A percentile compares a stretch with the other conserved stretches of the same genome.
Conservation (phyloP, 2,113 vertebrate species). For the Piprites chloris region DNA sequence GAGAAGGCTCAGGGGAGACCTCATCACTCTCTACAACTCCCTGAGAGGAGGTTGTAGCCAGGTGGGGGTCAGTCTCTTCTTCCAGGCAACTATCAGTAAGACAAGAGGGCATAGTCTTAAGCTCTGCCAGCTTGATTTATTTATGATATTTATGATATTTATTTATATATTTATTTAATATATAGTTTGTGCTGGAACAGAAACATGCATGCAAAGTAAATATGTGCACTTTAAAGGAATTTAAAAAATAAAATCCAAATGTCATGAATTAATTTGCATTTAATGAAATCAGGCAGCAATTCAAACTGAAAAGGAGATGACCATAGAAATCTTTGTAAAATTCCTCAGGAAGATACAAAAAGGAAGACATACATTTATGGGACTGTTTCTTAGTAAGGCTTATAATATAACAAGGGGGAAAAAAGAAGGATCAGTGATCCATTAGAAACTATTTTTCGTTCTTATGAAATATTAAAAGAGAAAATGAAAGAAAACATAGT, state of each 20-base stretch:
- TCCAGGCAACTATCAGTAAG: no score
- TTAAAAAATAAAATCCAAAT: neutral
- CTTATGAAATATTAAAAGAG: neutral
- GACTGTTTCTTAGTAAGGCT: neutral
- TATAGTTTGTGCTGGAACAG: neutral
- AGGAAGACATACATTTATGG: neutral
- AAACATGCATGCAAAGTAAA: neutral
- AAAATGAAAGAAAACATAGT: slow-evolving; percentile 43
- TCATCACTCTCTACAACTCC: no score
- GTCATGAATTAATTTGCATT: neutral
- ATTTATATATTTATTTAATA: neutral
- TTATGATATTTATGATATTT: neutral
- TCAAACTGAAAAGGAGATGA: neutral
- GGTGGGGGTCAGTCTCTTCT: no score
- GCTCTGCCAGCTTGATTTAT: neutral
- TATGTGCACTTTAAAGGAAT: neutral
- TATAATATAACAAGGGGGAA: neutral
- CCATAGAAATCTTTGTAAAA: neutral
- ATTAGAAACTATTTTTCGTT: slow-evolving; percentile 29
- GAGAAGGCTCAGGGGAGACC: no score
- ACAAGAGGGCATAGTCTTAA: no score
- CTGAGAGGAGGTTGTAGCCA: no score
- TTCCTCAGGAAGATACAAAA: neutral
- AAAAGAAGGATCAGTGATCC: slow-evolving; percentile 3
- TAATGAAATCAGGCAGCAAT: neutral